These are phyloP conservation scores for Aspidapion aeneum DNA, from an alignment of 2,888 invertebrate species.

Conservation along the genomic window DNA sequence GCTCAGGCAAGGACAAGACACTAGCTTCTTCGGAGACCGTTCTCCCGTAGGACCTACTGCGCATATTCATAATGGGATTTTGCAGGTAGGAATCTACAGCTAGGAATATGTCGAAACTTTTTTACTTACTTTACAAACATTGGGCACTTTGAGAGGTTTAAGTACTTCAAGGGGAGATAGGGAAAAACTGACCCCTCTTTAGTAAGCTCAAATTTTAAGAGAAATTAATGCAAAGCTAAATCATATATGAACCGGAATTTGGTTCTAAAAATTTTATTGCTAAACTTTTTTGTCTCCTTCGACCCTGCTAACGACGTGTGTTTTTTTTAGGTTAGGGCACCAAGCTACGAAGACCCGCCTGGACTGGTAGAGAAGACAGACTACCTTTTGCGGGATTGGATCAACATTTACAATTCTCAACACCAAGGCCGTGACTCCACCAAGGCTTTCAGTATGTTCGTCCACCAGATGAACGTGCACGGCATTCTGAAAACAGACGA, in stretches of 20 bases:
- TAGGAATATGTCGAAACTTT: too few species aligned
- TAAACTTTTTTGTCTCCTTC: too few species aligned
- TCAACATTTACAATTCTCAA: conserved; percentile 74
- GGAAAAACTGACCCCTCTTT: too few species aligned
- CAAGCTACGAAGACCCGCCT: conserved; percentile 90
- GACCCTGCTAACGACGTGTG: too few species aligned
- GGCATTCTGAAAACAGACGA: conserved; percentile 98
- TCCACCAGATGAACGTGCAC: conserved; percentile 94
- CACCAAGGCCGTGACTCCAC: conserved; percentile 77
- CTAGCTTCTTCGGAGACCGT: conserved; percentile 70
- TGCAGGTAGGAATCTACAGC: conserved; percentile 58
- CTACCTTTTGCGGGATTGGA: conserved; percentile 92
- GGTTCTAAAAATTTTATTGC: too few species aligned
- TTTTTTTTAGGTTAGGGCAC: conserved; percentile 71
- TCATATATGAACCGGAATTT: too few species aligned
- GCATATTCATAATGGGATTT: conserved; percentile 90
- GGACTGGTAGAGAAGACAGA: conserved; percentile 95
- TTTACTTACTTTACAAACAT: too few species aligned
- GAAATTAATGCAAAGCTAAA: too few species aligned
- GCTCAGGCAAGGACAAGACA: conserved; percentile 71
- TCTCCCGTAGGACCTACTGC: conserved; percentile 77
- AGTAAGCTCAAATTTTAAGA: too few species aligned
- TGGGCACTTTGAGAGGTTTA: too few species aligned
- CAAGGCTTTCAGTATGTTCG: conserved; percentile 91
- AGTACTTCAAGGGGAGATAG: too few species aligned